These are phyloP conservation scores for Aviceda subcristata DNA, from an alignment of 2,113 vertebrate genomes.

Conservation along the genomic window DNA sequence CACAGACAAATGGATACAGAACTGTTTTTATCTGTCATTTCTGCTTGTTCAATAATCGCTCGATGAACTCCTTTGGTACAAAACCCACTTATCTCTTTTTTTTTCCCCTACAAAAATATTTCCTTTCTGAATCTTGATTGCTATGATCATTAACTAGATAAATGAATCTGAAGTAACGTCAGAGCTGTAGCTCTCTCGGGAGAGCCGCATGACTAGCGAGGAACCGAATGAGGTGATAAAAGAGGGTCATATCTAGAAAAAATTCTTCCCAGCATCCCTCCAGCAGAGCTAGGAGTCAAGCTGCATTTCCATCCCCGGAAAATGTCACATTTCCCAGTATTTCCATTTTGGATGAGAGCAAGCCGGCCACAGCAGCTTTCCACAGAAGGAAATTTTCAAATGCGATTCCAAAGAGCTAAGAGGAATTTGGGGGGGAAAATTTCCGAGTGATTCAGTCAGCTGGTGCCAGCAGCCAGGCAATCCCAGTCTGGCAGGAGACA, in stretches of 20 bases:
- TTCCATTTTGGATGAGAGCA: not conserved
- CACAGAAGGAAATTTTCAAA: not conserved
- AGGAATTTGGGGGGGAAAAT: not conserved
- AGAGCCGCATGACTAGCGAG: not conserved
- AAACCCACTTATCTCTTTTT: not conserved
- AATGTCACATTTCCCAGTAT: not conserved
- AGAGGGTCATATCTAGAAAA: not conserved
- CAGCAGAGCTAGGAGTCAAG: not conserved
- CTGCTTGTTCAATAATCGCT: not conserved
- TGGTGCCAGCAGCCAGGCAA: not conserved
- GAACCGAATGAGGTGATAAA: not conserved
- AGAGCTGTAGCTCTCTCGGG: not conserved
- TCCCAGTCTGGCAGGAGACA: not conserved
- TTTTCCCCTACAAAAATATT: not conserved
- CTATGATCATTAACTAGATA: not conserved
- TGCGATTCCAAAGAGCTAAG: not conserved
- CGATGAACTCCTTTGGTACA: not conserved
- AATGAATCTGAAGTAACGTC: not conserved
- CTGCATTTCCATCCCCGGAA: not conserved
- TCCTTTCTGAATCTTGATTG: not conserved
- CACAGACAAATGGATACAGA: not conserved
- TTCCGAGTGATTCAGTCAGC: not conserved
- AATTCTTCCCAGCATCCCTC: not conserved
- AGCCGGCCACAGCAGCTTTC: not conserved
- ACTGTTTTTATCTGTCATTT: not conserved